A percentile compares a stretch with the other conserved stretches of the same genome.
Conservation (phyloP, 1,140 invertebrate genomes). For the Drosophila novamexicana region DNA sequence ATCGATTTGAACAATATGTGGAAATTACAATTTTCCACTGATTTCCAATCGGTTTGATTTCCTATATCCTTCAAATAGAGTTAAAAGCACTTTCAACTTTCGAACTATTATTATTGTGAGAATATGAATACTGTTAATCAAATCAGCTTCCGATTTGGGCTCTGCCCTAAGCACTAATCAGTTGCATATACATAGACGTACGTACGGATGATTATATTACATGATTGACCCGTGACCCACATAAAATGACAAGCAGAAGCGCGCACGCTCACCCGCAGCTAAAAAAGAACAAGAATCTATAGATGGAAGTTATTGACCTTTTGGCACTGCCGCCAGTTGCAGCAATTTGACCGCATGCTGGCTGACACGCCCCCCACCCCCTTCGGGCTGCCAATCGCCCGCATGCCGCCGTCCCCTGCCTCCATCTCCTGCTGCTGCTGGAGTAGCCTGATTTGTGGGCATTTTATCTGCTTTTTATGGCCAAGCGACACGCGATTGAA, state of each 20-base stretch:
- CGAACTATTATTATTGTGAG: too few species aligned
- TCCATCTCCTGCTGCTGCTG: neutral
- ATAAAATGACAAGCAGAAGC: constrained; percentile 58
- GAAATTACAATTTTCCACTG: too few species aligned
- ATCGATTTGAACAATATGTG: too few species aligned
- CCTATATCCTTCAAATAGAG: too few species aligned
- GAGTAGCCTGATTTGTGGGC: constrained; percentile 54
- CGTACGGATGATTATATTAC: constrained; percentile 28
- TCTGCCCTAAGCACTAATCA: constrained; percentile 6
- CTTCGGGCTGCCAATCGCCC: constrained; percentile 34
- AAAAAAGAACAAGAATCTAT: constrained; percentile 15
- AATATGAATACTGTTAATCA: too few species aligned
- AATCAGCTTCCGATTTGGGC: constrained; percentile 6
- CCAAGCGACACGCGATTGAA: constrained; percentile 69
- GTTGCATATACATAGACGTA: neutral
- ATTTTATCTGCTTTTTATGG: constrained; percentile 72
- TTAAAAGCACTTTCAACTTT: too few species aligned
- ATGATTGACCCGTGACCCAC: constrained; percentile 78
- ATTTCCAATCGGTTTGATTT: too few species aligned
- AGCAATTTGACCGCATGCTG: constrained; percentile 32
- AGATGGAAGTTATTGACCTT: constrained; percentile 64
- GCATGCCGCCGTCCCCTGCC: constrained; percentile 46
- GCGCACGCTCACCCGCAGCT: constrained; percentile 52
- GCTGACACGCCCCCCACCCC: constrained; percentile 45
- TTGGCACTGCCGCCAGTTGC: constrained; percentile 34